phyloP scores from a whole-genome alignment of 2,888 invertebrate genomes.

The Arctia plantaginis region DNA sequence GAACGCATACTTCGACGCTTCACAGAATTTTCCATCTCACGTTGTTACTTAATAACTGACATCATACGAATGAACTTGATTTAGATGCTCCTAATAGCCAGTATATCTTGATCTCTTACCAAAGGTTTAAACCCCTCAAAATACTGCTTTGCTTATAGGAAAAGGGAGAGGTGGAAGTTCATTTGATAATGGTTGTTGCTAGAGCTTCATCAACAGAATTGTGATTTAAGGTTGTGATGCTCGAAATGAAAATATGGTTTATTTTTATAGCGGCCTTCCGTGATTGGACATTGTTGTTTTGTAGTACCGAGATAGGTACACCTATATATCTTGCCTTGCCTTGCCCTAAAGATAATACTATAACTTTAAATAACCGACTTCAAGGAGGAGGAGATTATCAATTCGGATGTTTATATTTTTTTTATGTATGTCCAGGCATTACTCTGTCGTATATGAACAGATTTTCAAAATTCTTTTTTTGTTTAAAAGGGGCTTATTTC shows the following conservation, averaged over 20 bases:
- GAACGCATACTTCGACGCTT: background rate
- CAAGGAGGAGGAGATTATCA: no score
- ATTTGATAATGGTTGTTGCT: background rate
- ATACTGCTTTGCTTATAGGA: background rate
- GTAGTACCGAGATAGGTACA: background rate
- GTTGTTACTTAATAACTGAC: constrained; percentile 1
- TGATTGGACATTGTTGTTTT: background rate
- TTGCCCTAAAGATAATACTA: no score
- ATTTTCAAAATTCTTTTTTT: no score
- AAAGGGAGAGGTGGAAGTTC: background rate
- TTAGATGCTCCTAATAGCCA: constrained; percentile 1
- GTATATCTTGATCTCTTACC: background rate
- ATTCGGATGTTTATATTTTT: no score
- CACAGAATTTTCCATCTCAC: background rate
- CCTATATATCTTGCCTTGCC: background rate
- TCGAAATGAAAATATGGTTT: constrained; percentile 4
- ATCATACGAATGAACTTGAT: constrained; percentile 9
- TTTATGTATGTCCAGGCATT: no score
- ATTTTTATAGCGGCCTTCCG: background rate
- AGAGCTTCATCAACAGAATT: constrained; percentile 4
- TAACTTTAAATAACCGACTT: no score
- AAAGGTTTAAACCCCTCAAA: background rate
- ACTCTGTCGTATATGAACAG: no score
- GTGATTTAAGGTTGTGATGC: constrained; percentile 1
- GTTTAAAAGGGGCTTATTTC: no score